Evolutionary conservation across 2,113 vertebrate species (phyloP).

Genomic region (Mustelus asterias): DNA sequence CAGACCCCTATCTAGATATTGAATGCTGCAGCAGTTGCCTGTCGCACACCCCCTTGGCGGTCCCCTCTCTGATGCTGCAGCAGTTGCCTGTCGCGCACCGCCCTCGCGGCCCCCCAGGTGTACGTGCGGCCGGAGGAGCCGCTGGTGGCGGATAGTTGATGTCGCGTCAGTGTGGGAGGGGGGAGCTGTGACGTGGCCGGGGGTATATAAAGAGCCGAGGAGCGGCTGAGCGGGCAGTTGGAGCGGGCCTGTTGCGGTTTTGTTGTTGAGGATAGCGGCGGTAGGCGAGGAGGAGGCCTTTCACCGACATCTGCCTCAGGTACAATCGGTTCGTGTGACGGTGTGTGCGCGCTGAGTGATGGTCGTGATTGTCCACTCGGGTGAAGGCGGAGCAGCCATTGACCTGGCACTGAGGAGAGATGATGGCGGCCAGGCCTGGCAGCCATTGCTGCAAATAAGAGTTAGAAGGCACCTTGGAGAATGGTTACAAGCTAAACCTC

Average conservation of each 20-base stretch:
- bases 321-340: not conserved
- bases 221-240: not conserved
- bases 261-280: not conserved
- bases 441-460: not conserved
- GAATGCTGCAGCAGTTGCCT: not conserved
- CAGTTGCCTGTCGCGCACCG: no score
- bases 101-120: no score
- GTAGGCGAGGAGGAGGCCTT: not conserved
- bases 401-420: not conserved
- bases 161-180: not conserved
- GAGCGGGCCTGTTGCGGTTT: not conserved
- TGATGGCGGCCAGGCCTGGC: not conserved
- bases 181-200: not conserved
- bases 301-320: not conserved
- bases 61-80: no score
- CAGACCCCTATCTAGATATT: no score
- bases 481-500: no score
- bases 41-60: no score
- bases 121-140: not conserved
- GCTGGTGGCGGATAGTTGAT: not conserved
- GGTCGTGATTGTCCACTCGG: not conserved
- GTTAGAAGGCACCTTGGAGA: not conserved
- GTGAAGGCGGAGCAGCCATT: not conserved
- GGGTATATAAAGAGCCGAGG: not conserved
- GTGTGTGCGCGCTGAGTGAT: not conserved